A percentile compares a stretch with the other conserved stretches of the same genome.
Evolutionary conservation across 53 echinoderm and acorn worm species (phyloP).

Genomic region (Apostichopus leukothele): DNA sequence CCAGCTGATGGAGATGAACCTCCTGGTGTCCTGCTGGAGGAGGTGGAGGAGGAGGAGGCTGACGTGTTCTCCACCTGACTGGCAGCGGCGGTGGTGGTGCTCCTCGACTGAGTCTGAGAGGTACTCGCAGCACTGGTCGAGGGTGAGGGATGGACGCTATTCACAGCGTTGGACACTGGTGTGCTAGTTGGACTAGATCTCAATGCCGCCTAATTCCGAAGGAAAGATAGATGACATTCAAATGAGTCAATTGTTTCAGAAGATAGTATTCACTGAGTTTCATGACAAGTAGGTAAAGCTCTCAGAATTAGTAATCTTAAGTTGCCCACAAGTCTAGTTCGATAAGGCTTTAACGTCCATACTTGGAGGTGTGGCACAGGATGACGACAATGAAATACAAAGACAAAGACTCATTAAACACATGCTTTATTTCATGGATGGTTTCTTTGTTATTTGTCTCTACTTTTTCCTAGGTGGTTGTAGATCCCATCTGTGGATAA

Average conservation of each 20-base stretch:
- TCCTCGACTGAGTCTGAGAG: constrained; percentile 30
- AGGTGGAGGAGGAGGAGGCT: background rate
- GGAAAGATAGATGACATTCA: too few species aligned
- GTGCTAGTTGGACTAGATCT: background rate
- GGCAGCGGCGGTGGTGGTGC: constrained; percentile 14
- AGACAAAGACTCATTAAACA: too few species aligned
- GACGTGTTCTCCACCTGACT: constrained; percentile 5
- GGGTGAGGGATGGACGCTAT: background rate
- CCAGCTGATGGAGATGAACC: constrained; percentile 50
- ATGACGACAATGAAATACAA: too few species aligned
- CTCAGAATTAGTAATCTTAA: too few species aligned
- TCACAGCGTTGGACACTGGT: background rate
- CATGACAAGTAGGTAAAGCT: too few species aligned
- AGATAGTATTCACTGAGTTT: background rate
- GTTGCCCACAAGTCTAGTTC: too few species aligned
- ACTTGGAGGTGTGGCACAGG: too few species aligned
- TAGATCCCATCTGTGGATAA: too few species aligned
- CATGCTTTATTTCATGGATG: too few species aligned
- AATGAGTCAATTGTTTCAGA: background rate
- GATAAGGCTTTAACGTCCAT: too few species aligned
- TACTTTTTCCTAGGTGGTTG: too few species aligned
- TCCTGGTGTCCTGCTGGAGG: constrained; percentile 21
- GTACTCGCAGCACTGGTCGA: constrained; percentile 33
- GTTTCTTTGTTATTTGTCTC: too few species aligned
- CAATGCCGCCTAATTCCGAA: background rate